phyloP scores from a whole-genome alignment of 2,888 invertebrate genomes.

The Acanthosepion esculentum region DNA sequence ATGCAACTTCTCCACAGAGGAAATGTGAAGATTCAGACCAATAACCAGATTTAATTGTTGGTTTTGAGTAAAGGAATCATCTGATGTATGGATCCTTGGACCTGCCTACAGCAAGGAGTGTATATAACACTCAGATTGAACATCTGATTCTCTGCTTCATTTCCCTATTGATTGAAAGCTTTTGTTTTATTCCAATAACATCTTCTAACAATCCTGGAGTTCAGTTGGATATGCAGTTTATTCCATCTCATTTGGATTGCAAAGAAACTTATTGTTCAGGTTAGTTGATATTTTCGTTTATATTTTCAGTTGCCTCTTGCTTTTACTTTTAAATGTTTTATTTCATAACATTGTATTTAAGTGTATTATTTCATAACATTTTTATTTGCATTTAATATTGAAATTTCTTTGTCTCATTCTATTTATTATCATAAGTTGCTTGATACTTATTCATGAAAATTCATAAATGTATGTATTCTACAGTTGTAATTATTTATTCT shows the following conservation, averaged over 20 bases:
- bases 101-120: no score
- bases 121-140: background rate
- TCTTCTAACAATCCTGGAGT: background rate
- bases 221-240: background rate
- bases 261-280: background rate
- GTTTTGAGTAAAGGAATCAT: background rate
- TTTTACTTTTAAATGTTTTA: background rate
- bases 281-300: background rate
- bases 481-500: no score
- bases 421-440: no score
- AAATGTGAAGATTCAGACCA: background rate
- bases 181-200: background rate
- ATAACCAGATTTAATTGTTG: background rate
- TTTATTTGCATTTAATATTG: no score
- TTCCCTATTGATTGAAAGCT: background rate
- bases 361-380: no score
- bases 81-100: background rate
- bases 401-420: no score
- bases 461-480: no score
- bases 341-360: no score
- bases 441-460: no score
- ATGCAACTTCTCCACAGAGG: background rate
- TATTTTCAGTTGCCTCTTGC: background rate
- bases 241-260: no score
- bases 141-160: background rate